Evolutionary conservation across 2,113 vertebrate species (phyloP).

Genomic region (Bungarus multicinctus): DNA sequence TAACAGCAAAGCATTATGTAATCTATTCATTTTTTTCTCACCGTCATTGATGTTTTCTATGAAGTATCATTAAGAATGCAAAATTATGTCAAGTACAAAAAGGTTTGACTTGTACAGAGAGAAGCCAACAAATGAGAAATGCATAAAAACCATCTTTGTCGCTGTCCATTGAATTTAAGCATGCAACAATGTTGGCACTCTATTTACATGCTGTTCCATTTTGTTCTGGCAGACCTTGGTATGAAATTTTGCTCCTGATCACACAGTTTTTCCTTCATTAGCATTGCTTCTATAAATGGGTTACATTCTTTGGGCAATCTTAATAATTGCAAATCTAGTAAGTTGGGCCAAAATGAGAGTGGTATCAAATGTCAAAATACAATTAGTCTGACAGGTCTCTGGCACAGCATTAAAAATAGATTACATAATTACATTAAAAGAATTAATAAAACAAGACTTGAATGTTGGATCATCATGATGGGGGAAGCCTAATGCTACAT

Average conservation of each 20-base stretch:
- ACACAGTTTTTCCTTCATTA: conserved; percentile 12
- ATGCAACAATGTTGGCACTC: background rate
- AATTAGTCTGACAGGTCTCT: conserved; percentile 52
- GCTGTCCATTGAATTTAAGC: background rate
- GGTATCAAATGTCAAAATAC: conserved; percentile 57
- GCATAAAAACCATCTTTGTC: background rate
- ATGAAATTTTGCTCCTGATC: conserved; percentile 8
- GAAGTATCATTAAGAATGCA: background rate
- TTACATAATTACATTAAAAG: conserved; percentile 58
- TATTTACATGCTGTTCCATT: conserved; percentile 11
- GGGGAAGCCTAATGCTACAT: conserved; percentile 26
- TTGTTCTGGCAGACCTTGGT: background rate
- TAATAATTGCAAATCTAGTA: conserved; percentile 52
- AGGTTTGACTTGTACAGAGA: background rate
- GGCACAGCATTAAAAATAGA: conserved; percentile 62
- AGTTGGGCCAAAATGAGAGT: conserved; percentile 48
- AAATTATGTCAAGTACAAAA: background rate
- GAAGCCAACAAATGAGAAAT: background rate
- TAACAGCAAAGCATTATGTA: background rate
- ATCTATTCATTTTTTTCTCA: background rate
- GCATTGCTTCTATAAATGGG: conserved; percentile 3
- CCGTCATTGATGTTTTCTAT: background rate
- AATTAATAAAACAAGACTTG: conserved; percentile 51
- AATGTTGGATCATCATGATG: conserved; percentile 56
- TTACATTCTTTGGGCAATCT: conserved; percentile 28